Conservation (phyloP, 2,888 invertebrate species). For the Drosophila vallismaia region DNA sequence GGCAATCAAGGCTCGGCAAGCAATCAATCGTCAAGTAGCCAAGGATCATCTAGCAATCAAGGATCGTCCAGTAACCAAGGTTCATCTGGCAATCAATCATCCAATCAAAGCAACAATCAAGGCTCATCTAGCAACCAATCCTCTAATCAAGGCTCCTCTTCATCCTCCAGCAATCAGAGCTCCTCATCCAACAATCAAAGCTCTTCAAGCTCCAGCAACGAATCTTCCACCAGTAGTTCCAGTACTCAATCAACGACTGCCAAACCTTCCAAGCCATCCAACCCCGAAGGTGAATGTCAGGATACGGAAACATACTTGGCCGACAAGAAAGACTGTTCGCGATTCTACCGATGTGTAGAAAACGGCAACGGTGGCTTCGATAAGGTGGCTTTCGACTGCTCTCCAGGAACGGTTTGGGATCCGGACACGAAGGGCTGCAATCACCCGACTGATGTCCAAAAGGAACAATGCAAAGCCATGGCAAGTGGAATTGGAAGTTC, state of each 20-base stretch:
- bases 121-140: slow-evolving; percentile 42
- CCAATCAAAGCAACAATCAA: slow-evolving; percentile 52
- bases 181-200: slow-evolving; percentile 47
- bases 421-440: slow-evolving; percentile 81
- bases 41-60: slow-evolving; percentile 23
- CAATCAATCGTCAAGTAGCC: slow-evolving; percentile 7
- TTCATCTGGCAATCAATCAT: slow-evolving; percentile 26
- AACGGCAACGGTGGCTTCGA: slow-evolving; percentile 86
- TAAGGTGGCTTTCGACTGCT: slow-evolving; percentile 87
- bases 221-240: slow-evolving; percentile 39
- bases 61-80: slow-evolving; percentile 14
- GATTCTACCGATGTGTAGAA: slow-evolving; percentile 89
- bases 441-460: slow-evolving; percentile 80
- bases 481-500: slow-evolving; percentile 51
- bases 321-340: slow-evolving; percentile 85
- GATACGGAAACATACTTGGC: slow-evolving; percentile 83
- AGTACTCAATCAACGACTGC: slow-evolving; percentile 41
- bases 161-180: slow-evolving; percentile 23
- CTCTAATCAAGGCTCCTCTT: slow-evolving; percentile 41
- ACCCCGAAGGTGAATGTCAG: slow-evolving; percentile 82
- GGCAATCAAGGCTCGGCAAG: slow-evolving; percentile 3
- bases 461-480: slow-evolving; percentile 78
- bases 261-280: slow-evolving; percentile 72
- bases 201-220: slow-evolving; percentile 47
- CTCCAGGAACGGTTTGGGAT: slow-evolving; percentile 88